Percentiles rank a stretch among this genome's conserved stretches.
phyloP scores from a whole-genome alignment of 2,797 vertebrate genomes.

The Fringilla coelebs region DNA sequence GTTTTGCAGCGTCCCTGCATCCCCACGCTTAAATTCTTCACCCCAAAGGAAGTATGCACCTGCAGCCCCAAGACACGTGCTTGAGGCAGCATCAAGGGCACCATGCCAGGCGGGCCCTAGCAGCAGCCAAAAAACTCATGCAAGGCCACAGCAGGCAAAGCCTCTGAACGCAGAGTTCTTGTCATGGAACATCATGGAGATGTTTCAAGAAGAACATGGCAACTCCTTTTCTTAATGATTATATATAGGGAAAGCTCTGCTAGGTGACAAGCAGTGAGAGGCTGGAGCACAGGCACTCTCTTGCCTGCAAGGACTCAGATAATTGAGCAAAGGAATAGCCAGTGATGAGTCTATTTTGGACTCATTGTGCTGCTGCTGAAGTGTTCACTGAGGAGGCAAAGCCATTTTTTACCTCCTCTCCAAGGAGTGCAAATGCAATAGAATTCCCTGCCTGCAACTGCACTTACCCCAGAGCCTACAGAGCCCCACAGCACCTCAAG shows the following conservation, averaged over 20 bases:
- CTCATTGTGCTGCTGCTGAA: background rate
- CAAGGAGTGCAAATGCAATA: background rate
- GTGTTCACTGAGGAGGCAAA: background rate
- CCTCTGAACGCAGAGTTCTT: background rate
- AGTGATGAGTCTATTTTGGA: constrained; percentile 31
- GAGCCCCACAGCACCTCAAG: background rate
- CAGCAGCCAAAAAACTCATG: background rate
- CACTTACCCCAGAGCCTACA: background rate
- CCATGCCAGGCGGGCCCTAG: fast-evolving
- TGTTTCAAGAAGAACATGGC: background rate
- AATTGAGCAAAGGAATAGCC: background rate
- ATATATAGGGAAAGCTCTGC: background rate
- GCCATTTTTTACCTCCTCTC: constrained; percentile 30
- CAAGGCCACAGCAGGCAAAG: background rate
- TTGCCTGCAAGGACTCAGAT: background rate
- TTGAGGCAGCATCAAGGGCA: background rate
- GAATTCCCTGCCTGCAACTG: background rate
- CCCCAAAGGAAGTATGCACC: fast-evolving
- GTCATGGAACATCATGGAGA: background rate
- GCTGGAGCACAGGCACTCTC: constrained; percentile 1
- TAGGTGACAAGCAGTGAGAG: background rate
- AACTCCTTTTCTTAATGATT: constrained; percentile 8
- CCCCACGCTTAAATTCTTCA: background rate
- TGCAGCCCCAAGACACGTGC: background rate
- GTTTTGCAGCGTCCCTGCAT: background rate